Evolutionary conservation across 2,797 vertebrate species (phyloP).

Genomic region (Sebastes taczanowskii): DNA sequence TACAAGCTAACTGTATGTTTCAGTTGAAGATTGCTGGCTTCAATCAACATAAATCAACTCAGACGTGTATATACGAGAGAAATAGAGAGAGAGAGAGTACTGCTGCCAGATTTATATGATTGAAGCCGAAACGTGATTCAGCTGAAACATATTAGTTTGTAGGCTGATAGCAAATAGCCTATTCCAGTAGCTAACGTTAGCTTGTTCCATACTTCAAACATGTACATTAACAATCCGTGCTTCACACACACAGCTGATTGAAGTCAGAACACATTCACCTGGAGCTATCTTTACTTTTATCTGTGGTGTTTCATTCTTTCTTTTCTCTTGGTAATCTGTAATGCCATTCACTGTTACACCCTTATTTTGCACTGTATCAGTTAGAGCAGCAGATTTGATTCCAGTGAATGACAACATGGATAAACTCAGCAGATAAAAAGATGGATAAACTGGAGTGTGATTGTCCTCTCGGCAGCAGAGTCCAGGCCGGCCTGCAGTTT

Average conservation of each 20-base stretch:
- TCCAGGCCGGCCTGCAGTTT: neutral
- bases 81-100: too few relatives aligned
- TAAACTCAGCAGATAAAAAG: neutral
- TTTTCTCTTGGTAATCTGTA: neutral
- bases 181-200: too few relatives aligned
- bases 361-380: neutral
- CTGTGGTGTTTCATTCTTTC: neutral
- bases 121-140: too few relatives aligned
- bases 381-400: neutral
- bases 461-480: neutral
- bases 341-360: neutral
- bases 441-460: neutral
- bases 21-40: too few relatives aligned
- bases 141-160: too few relatives aligned
- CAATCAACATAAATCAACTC: too few relatives aligned
- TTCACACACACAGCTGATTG: neutral
- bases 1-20: too few relatives aligned
- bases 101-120: too few relatives aligned
- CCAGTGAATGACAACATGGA: neutral
- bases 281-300: neutral
- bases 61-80: too few relatives aligned
- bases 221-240: neutral
- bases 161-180: too few relatives aligned
- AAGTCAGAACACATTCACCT: conserved; percentile 1
- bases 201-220: neutral